Evolutionary conservation across 2,113 vertebrate genomes (phyloP).

Genomic region (Datnioides undecimradiatus): DNA sequence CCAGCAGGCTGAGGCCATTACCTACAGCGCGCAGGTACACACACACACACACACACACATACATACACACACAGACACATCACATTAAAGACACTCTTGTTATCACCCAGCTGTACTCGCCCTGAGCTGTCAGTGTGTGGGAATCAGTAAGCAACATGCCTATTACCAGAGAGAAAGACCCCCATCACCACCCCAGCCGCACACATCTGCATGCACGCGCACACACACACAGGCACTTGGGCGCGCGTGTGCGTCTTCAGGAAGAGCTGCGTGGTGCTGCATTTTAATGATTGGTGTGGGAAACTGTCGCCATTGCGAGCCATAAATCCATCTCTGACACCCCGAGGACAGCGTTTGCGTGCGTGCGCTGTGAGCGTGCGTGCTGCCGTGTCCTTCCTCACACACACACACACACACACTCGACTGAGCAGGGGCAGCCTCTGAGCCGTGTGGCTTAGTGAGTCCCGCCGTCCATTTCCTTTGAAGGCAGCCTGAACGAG

Average conservation of each 20-base stretch:
- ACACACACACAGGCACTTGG: conserved; percentile 15
- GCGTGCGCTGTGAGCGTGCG: conserved; percentile 17
- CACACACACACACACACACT: conserved; percentile 56
- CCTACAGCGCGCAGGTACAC: conserved; percentile 94
- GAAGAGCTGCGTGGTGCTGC: conserved; percentile 35
- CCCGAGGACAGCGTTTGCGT: conserved; percentile 48
- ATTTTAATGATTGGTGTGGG: conserved; percentile 76
- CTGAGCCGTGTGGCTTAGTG: conserved; percentile 73
- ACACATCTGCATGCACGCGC: conserved; percentile 7
- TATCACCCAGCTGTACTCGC: conserved; percentile 57
- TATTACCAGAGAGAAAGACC: conserved; percentile 56
- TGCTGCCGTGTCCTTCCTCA: conserved; percentile 33
- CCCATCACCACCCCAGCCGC: conserved; percentile 15
- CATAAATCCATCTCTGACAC: conserved; percentile 71
- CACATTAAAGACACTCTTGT: conserved; percentile 48
- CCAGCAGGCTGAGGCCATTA: conserved; percentile 95
- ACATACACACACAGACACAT: conserved; percentile 21
- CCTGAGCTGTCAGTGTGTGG: conserved; percentile 52
- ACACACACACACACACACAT: conserved; percentile 26
- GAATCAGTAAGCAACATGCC: conserved; percentile 50
- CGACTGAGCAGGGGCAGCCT: conserved; percentile 54
- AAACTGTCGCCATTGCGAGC: conserved; percentile 67
- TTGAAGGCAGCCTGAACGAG: conserved; percentile 74
- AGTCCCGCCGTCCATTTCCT: conserved; percentile 71
- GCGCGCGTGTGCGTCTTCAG: background rate